A percentile compares a stretch with the other conserved stretches of the same genome.
phyloP scores from a whole-genome alignment of 2,113 vertebrate species.

The Bettongia penicillata region DNA sequence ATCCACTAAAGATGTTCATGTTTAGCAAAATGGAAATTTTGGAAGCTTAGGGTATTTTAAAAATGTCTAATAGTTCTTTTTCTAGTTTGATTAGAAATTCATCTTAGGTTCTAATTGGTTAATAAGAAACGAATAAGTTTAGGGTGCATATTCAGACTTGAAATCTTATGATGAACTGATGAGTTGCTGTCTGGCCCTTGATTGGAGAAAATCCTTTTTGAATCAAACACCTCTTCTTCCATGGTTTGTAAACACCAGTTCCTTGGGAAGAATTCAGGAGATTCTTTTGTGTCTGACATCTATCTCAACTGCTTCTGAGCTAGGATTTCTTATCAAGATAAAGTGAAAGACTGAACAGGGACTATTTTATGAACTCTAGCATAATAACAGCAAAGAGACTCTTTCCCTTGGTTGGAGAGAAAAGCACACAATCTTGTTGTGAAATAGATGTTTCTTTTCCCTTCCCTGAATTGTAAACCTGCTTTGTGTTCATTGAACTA shows the following conservation, averaged over 20 bases:
- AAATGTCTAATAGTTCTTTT: conserved; percentile 36
- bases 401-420: conserved; percentile 57
- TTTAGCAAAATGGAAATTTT: conserved; percentile 42
- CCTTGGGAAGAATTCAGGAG: conserved; percentile 57
- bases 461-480: conserved; percentile 70
- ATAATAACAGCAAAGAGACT: conserved; percentile 44
- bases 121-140: conserved; percentile 1
- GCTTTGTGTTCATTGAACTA: conserved; percentile 70
- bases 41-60: conserved; percentile 50
- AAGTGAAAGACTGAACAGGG: conserved; percentile 41
- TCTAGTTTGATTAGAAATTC: conserved; percentile 31
- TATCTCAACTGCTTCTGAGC: conserved; percentile 64
- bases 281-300: conserved; percentile 72
- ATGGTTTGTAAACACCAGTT: neutral
- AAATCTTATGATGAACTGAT: conserved; percentile 33
- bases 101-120: neutral
- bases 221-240: conserved; percentile 59
- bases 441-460: conserved; percentile 73
- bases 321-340: conserved; percentile 56
- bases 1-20: neutral
- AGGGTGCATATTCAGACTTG: neutral
- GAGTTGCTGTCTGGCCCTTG: neutral
- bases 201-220: conserved; percentile 36
- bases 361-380: conserved; percentile 46
- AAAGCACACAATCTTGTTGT: conserved; percentile 52